Percentiles rank a stretch among this genome's conserved stretches.
phyloP scores from a whole-genome alignment of 2,888 invertebrate species.

The Tipula unca region DNA sequence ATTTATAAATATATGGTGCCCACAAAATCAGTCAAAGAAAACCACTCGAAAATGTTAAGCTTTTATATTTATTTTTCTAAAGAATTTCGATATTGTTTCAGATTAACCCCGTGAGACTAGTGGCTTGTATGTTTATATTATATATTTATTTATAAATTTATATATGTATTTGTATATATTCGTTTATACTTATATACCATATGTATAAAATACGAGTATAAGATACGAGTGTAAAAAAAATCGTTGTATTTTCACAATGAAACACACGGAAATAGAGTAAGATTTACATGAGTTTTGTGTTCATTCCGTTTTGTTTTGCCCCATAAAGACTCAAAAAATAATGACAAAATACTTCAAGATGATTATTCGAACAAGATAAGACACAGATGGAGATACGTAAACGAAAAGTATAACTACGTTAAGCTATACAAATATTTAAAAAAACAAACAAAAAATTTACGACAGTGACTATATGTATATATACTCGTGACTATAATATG shows the following conservation, averaged over 20 bases:
- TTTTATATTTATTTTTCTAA: background rate
- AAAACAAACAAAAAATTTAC: background rate
- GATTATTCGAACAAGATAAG: background rate
- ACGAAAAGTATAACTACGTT: background rate
- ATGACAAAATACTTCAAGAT: background rate
- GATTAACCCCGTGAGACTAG: background rate
- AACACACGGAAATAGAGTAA: background rate
- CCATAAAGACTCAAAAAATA: background rate
- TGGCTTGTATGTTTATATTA: background rate
- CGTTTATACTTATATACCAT: background rate
- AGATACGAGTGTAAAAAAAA: background rate
- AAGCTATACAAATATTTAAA: background rate
- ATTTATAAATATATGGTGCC: background rate
- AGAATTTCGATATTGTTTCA: background rate
- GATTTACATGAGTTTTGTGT: background rate
- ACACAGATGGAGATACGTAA: background rate
- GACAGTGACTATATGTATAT: background rate
- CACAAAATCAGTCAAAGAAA: background rate
- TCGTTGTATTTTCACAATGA: background rate
- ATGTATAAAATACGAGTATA: background rate
- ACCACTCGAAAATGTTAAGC: background rate
- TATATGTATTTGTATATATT: background rate
- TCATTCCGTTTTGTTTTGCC: background rate
- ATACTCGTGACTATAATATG: too few species aligned
- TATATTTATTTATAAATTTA: background rate